Conservation (phyloP, 1,140 invertebrate genomes). For the Drosophila sp. region DNA sequence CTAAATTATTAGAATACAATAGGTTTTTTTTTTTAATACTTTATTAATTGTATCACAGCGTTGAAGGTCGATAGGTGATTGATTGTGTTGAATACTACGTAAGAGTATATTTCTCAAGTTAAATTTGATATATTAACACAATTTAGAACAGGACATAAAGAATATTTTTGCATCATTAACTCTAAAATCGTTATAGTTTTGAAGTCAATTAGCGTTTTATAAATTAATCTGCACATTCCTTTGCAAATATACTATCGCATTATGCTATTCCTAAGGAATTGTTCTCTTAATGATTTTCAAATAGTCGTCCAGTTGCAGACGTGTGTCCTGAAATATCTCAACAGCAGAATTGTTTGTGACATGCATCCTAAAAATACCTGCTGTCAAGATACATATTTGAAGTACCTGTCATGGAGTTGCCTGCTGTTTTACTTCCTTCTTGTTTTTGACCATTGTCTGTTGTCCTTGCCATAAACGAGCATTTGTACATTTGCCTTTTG, state of each 20-base stretch:
- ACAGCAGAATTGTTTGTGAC: neutral
- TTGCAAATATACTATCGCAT: neutral
- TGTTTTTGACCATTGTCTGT: constrained; percentile 36
- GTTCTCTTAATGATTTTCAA: neutral
- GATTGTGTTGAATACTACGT: no score
- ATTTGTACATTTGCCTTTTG: constrained; percentile 55
- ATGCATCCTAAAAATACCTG: constrained; percentile 8
- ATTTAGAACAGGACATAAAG: no score
- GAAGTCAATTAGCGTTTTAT: neutral
- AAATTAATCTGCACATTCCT: neutral
- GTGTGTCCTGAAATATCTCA: neutral
- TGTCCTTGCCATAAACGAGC: constrained; percentile 60
- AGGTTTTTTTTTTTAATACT: no score
- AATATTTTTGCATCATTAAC: no score
- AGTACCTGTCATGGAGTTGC: constrained; percentile 51
- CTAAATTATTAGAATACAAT: no score
- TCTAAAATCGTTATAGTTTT: no score
- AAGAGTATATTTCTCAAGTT: no score
- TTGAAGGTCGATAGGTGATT: no score
- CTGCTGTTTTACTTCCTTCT: constrained; percentile 52
- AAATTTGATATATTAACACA: no score
- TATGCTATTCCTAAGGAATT: neutral
- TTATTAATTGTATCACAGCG: no score
- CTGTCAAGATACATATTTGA: neutral
- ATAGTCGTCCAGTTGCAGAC: neutral